These are phyloP conservation scores for Cherax destructor DNA, from an alignment of 1,140 invertebrate genomes.

Conservation along the genomic window DNA sequence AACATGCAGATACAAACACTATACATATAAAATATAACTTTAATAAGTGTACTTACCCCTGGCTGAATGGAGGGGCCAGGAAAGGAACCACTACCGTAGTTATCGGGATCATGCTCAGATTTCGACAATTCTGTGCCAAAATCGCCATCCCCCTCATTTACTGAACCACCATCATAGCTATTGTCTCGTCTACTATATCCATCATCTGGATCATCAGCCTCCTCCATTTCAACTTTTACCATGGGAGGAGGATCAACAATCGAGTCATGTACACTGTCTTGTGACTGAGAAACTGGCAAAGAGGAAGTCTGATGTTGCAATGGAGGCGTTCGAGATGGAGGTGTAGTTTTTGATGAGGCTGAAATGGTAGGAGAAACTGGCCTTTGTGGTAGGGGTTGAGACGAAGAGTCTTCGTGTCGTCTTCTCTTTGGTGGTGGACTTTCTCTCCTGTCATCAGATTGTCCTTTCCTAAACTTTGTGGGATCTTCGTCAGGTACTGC, in stretches of 20 bases:
- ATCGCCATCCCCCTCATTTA: conserved; percentile 44
- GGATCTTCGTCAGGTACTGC: conserved; percentile 60
- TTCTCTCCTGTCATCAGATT: conserved; percentile 45
- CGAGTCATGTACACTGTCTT: conserved; percentile 28
- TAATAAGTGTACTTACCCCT: conserved; percentile 38
- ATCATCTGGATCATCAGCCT: conserved; percentile 54
- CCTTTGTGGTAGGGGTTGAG: conserved; percentile 29
- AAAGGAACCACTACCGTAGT: conserved; percentile 50
- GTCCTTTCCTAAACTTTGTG: conserved; percentile 49
- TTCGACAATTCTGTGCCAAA: conserved; percentile 55
- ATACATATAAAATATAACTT: not conserved
- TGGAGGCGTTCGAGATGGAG: conserved; percentile 7
- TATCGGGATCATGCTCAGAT: conserved; percentile 54
- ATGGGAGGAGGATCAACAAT: conserved; percentile 43
- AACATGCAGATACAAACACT: not conserved
- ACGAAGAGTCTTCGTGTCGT: conserved; percentile 44
- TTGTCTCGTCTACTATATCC: conserved; percentile 48
- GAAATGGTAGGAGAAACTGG: conserved; percentile 39
- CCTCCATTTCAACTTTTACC: conserved; percentile 63
- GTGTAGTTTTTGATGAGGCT: conserved; percentile 28
- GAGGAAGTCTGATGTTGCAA: conserved; percentile 16
- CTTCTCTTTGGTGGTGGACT: conserved; percentile 65
- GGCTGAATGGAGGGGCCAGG: conserved; percentile 57
- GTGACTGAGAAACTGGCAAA: conserved; percentile 7
- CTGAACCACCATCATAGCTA: conserved; percentile 48